Conservation (phyloP, 2,797 vertebrate genomes). For the Pangasius djambal region DNA sequence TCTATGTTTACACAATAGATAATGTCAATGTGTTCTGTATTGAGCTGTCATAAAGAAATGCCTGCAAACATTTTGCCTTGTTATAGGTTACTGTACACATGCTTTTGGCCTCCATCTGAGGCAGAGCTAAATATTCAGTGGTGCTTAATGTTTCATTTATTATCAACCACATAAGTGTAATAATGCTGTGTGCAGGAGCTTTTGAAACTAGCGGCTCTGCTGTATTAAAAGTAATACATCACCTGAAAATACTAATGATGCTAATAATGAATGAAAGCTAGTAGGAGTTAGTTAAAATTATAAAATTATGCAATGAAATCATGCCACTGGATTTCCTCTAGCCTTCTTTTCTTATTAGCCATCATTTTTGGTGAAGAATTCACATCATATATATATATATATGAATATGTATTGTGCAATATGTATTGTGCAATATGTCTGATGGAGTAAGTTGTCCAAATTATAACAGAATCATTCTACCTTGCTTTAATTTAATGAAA, state of each 20-base stretch:
- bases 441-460: neutral
- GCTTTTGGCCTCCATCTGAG: neutral
- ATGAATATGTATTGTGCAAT: conserved; percentile 24
- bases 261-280: conserved; percentile 9
- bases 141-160: conserved; percentile 41
- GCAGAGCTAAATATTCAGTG: conserved; percentile 32
- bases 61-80: conserved; percentile 32
- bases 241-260: conserved; percentile 12
- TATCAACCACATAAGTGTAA: conserved; percentile 25
- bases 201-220: conserved; percentile 2
- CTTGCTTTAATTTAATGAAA: conserved; percentile 22
- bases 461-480: neutral
- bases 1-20: conserved; percentile 57
- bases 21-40: conserved; percentile 41
- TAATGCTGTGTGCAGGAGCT: neutral
- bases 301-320: conserved; percentile 27
- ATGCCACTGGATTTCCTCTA: neutral
- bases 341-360: neutral
- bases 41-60: conserved; percentile 46
- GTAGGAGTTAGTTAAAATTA: neutral
- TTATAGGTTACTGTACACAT: neutral
- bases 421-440: conserved; percentile 36
- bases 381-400: neutral
- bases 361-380: neutral
- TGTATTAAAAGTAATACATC: neutral